Evolutionary conservation across 2,888 invertebrate genomes (phyloP), one percentile per base, ranked within the genome.

Genomic region (Frankliniella intonsa): DNA sequence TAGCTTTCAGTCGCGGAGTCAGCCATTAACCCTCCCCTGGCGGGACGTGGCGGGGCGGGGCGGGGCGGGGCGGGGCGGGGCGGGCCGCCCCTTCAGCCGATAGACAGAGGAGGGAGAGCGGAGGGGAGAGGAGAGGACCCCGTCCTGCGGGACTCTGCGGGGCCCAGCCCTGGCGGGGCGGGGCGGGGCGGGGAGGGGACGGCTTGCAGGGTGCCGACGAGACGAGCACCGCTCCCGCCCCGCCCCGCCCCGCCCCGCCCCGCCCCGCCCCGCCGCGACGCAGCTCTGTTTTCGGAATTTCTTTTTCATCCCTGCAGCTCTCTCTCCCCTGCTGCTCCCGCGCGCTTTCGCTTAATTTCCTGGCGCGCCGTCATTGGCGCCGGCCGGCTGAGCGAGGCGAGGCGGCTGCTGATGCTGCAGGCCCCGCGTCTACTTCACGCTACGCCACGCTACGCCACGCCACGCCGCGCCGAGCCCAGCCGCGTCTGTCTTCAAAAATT

Each of bases 21-120:
- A n/a, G 69, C 69, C 69, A 69, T 69, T 69, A 69, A 76, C 69
- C 69, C 69, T 8, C 22, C 69, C 69, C 69, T 25, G 69, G 25
- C 69, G 22, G 69, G 11, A 11, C 69, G 65, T 19, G 51, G n/a
- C n/a, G 55, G 55, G 55, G 55, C 22, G 69, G 22, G 22, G 9
- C 69, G n/a, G n/a, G n/a, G n/a, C n/a, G n/a, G n/a, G 38, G 38
- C 38, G 38, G 3, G 38, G 38, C 38, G 38, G 38, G 38, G 38
- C 38, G 2, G 2, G 2, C 38, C 2, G 38, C 38, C n/a, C n/a
- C n/a, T n/a, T n/a, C n/a, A n/a, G n/a, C n/a, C n/a, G n/a, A n/a
- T n/a, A n/a, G n/a, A n/a, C n/a, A n/a, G n/a, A n/a, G n/a, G n/a
- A n/a, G n/a, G n/a, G n/a, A n/a, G n/a, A n/a, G n/a, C n/a, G n/a